Base-by-base conservation (phyloP, 2,113 vertebrate species). In the Lepidothrix coronata region DNA sequence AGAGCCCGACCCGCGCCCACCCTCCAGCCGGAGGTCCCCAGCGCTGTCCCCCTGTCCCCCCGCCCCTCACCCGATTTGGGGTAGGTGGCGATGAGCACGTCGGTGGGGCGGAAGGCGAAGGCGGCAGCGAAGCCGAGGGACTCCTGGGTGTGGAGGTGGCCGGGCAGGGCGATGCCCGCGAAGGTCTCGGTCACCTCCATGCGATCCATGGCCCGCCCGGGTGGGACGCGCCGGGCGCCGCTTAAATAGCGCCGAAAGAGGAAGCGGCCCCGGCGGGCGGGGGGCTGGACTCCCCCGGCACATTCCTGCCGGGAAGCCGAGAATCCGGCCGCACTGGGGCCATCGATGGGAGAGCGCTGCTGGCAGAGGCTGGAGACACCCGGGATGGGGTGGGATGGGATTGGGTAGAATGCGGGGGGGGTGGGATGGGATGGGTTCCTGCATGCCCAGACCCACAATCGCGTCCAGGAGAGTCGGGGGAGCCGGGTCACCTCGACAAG, bases 61-160 rank as follows among this genome's bases (percentile, higher is more conserved):
- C 5, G 20, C 2, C 70, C 61, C 97, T 97, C 97, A 99, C 98
- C 99, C 95, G 99, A 99, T 91, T 99, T 99, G 68, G 99, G 99
- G 86, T 98, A 99, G 30, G 98, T 98, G 71, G 94, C 98, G 10
- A 99, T 98, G 46, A 99, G 44, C 41, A 97, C 97, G 35, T 99
- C 99, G 1, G 92, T 97, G 88, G 98, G 97, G 51, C 96, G 91
- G 95, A 99, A 99, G 8, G 81, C 31, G 89, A 99, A 99, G 31
- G 90, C 23, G 51, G 95, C 11, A 49, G 98, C 98, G 6, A 82
- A 95, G 52, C 78, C 33, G 71, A 99, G 96, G 8, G 98, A 98
- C 37, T 98, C 96, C 86, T 98, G 93, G 1, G 98, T 98, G 95
- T 99, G 98, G 67, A 99, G 91, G 79, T 99, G 98, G 44, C 98